Conservation (phyloP, 2,113 vertebrate genomes). For the Pica pica region DNA sequence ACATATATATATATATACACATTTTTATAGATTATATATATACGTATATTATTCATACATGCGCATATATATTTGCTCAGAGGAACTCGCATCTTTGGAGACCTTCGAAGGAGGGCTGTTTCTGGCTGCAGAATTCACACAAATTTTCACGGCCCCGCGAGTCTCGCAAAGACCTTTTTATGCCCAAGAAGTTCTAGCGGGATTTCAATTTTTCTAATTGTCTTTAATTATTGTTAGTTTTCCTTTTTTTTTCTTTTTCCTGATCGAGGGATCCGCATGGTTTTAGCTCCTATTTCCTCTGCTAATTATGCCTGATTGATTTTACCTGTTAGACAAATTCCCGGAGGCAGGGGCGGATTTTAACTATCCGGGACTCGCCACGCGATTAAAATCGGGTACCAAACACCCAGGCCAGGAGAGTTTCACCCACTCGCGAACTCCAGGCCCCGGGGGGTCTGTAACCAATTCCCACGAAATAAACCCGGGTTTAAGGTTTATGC, state of each 20-base stretch:
- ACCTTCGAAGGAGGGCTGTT: slow-evolving; percentile 33
- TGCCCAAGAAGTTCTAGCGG: not conserved
- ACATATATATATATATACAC: not conserved
- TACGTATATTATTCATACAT: not conserved
- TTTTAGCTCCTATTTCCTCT: not conserved
- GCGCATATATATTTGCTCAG: slow-evolving; percentile 15
- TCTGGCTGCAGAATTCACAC: slow-evolving; percentile 53
- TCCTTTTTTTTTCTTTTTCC: accelerated
- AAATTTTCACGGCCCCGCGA: slow-evolving; percentile 10
- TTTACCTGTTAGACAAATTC: not conserved
- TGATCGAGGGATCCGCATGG: not conserved
- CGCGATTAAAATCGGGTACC: not conserved
- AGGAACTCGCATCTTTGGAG: slow-evolving; percentile 37
- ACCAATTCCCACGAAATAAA: not conserved
- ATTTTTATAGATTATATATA: not conserved
- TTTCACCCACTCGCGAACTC: not conserved
- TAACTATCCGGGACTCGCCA: not conserved
- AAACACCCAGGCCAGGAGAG: accelerated
- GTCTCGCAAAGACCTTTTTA: slow-evolving; percentile 29
- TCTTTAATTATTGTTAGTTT: not conserved
- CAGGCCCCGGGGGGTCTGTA: not conserved
- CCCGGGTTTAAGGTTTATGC: not conserved
- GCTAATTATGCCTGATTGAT: not conserved
- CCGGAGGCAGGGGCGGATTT: not conserved
- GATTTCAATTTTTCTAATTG: not conserved